A percentile compares a stretch with the other conserved stretches of the same genome.
Evolutionary conservation across 2,888 invertebrate species (phyloP).

Genomic region (Cynaeus angustus): DNA sequence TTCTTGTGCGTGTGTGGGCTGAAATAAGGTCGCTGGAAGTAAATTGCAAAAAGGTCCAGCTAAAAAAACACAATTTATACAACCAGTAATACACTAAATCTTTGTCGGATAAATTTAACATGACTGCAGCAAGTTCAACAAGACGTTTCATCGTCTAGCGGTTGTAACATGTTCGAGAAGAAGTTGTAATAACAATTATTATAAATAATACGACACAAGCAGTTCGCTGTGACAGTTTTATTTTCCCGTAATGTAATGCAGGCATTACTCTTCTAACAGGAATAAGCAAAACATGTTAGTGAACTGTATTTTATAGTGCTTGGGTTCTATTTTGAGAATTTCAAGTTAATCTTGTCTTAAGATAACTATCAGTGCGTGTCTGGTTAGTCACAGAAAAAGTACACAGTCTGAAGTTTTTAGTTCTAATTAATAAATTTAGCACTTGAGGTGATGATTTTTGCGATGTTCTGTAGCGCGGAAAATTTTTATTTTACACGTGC

Average conservation of each 20-base stretch:
- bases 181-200: slow-evolving; percentile 16
- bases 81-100: neutral
- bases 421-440: too few species aligned
- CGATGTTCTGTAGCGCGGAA: too few species aligned
- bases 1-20: slow-evolving; percentile 20
- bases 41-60: neutral
- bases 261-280: slow-evolving; percentile 31
- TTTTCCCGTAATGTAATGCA: slow-evolving; percentile 33
- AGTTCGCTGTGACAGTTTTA: slow-evolving; percentile 21
- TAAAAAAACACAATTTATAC: neutral
- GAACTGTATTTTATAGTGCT: slow-evolving; percentile 39
- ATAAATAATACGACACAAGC: slow-evolving; percentile 33
- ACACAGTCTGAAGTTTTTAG: too few species aligned
- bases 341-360: slow-evolving; percentile 39
- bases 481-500: too few species aligned
- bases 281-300: slow-evolving; percentile 42
- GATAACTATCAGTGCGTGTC: slow-evolving; percentile 16
- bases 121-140: slow-evolving; percentile 1
- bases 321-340: slow-evolving; percentile 30
- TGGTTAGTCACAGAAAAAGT: slow-evolving; percentile 7
- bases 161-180: slow-evolving; percentile 2
- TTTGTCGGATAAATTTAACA: neutral
- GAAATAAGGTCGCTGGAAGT: slow-evolving; percentile 15
- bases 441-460: too few species aligned
- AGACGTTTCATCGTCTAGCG: neutral